Conservation (phyloP, 2,888 invertebrate species). For the Stratiomys singularior region DNA sequence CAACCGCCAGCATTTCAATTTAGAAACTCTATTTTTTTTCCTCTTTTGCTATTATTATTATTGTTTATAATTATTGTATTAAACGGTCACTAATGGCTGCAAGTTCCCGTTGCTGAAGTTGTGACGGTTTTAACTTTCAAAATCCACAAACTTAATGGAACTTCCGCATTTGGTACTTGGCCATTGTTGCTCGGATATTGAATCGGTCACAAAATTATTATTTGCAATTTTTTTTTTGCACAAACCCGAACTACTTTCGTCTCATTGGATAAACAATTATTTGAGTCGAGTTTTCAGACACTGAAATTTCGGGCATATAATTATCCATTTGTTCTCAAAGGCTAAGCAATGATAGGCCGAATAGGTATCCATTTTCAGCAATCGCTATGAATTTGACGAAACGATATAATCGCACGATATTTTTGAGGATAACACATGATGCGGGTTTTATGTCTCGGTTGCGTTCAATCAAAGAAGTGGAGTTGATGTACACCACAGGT, state of each 20-base stretch:
- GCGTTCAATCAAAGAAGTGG: too few species aligned
- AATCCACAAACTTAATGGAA: not conserved
- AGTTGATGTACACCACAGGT: not conserved
- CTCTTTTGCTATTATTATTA: conserved; percentile 5
- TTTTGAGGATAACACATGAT: too few species aligned
- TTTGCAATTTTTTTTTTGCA: too few species aligned
- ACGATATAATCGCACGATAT: too few species aligned
- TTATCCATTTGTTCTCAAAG: conserved; percentile 11
- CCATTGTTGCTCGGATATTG: not conserved
- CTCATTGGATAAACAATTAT: conserved; percentile 7
- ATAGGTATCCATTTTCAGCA: too few species aligned
- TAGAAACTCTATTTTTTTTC: conserved; percentile 7
- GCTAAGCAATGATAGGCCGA: not conserved
- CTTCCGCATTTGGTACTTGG: not conserved
- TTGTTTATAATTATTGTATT: not conserved
- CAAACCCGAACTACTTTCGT: too few species aligned
- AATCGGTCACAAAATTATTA: not conserved
- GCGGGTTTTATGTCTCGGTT: too few species aligned
- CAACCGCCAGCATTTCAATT: not conserved
- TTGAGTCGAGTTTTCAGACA: conserved; percentile 35
- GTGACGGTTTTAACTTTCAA: not conserved
- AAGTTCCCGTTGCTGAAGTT: not conserved
- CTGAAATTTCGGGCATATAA: not conserved
- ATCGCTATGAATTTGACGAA: too few species aligned
- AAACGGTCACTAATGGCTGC: not conserved